Percentiles rank a stretch among this genome's conserved stretches.
Conservation (phyloP, 2,888 invertebrate species). For the Harmothoe impar region DNA sequence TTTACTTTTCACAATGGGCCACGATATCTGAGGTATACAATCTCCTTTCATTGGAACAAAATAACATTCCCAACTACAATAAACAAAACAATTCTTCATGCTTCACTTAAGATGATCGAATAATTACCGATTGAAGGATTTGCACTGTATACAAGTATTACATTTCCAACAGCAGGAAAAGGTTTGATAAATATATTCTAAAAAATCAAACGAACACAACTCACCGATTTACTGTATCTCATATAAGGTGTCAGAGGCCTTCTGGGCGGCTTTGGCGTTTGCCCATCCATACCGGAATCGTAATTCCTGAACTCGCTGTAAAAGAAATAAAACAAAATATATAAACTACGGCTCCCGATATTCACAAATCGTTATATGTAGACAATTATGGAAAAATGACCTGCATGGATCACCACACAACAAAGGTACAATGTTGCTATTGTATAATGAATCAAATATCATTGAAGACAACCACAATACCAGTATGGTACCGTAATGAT, state of each 20-base stretch:
- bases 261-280: conserved; percentile 70
- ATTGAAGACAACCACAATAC: too few species aligned
- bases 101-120: neutral
- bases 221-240: conserved; percentile 73
- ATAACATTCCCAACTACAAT: too few species aligned
- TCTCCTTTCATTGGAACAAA: neutral
- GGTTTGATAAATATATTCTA: neutral
- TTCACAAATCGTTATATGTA: too few species aligned
- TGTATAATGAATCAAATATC: too few species aligned
- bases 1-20: too few species aligned
- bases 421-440: too few species aligned
- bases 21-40: too few species aligned
- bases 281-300: conserved; percentile 55
- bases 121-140: neutral
- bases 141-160: neutral
- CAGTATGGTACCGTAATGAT: too few species aligned
- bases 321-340: neutral
- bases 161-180: conserved; percentile 14
- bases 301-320: conserved; percentile 43
- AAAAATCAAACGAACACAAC: too few species aligned
- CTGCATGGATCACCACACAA: too few species aligned
- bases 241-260: conserved; percentile 74
- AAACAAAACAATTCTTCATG: neutral
- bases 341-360: too few species aligned
- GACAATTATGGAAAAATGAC: too few species aligned